Percentiles rank a stretch among this genome's conserved stretches.
phyloP scores from a whole-genome alignment of 1,140 invertebrate genomes.

The Drosophila sulfurigaster region DNA sequence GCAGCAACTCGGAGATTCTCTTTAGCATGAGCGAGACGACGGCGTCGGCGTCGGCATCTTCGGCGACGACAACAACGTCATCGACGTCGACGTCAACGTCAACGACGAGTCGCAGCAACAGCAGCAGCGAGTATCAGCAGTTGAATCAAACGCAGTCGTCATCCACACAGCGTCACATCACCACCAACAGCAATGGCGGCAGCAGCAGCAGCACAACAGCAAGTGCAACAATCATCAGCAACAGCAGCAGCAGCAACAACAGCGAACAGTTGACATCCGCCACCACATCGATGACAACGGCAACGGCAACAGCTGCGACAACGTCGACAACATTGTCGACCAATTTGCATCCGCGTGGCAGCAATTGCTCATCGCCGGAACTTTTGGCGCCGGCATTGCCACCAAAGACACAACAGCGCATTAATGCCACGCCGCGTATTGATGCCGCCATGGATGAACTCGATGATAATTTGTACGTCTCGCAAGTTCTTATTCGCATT shows the following conservation, averaged over 20 bases:
- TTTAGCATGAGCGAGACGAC: constrained; percentile 63
- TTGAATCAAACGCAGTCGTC: constrained; percentile 51
- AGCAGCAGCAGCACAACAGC: constrained; percentile 41
- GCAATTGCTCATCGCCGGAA: constrained; percentile 39
- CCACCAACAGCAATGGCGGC: constrained; percentile 38
- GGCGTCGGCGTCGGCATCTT: no score
- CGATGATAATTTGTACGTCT: constrained; percentile 82
- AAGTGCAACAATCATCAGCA: constrained; percentile 25
- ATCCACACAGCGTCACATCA: constrained; percentile 43
- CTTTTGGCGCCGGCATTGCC: constrained; percentile 88
- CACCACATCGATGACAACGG: neutral
- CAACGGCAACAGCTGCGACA: constrained; percentile 28
- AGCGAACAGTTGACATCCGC: neutral
- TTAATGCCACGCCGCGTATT: constrained; percentile 87
- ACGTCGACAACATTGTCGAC: constrained; percentile 20
- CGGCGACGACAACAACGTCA: constrained; percentile 14
- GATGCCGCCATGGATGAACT: constrained; percentile 88
- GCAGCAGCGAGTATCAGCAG: constrained; percentile 55
- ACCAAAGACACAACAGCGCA: constrained; percentile 85
- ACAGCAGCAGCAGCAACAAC: constrained; percentile 32
- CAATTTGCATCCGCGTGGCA: constrained; percentile 38
- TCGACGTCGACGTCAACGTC: constrained; percentile 5
- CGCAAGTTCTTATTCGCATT: no score
- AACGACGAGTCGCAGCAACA: constrained; percentile 48
- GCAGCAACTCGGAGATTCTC: constrained; percentile 75